A percentile compares a stretch with the other conserved stretches of the same genome.
Conservation (phyloP, 1,140 invertebrate species). For the Trichonephila clavipes region DNA sequence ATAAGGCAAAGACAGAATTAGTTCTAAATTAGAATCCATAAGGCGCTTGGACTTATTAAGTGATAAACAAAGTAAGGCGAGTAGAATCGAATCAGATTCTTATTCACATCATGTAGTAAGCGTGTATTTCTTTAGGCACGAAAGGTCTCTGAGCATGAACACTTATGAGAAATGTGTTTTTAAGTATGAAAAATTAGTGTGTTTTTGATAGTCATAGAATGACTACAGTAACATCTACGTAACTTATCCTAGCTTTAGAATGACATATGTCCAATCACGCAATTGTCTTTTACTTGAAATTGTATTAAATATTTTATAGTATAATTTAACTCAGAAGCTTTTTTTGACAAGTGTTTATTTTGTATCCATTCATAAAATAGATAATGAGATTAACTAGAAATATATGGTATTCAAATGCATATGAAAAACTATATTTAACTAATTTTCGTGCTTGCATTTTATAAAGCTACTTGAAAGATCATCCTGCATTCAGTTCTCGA, state of each 20-base stretch:
- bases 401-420: too few relatives aligned
- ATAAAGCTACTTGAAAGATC: too few relatives aligned
- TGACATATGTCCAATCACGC: not conserved
- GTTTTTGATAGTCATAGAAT: not conserved
- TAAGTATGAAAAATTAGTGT: constrained; percentile 12
- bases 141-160: not conserved
- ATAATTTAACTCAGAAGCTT: not conserved
- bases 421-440: too few relatives aligned
- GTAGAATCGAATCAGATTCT: not conserved
- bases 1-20: not conserved
- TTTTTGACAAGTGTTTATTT: not conserved
- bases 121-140: not conserved
- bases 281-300: not conserved
- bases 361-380: too few relatives aligned
- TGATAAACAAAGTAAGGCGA: not conserved
- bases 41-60: not conserved
- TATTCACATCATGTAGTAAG: not conserved
- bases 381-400: too few relatives aligned
- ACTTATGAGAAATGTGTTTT: not conserved
- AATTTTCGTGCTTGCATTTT: too few relatives aligned
- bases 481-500: too few relatives aligned
- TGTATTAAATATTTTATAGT: not conserved
- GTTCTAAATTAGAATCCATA: not conserved
- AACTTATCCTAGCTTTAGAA: too few relatives aligned
- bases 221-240: not conserved